Percentiles rank a stretch among this genome's conserved stretches.
Conservation (phyloP, 1,140 invertebrate genomes). For the Sweltsa coloradensis region DNA sequence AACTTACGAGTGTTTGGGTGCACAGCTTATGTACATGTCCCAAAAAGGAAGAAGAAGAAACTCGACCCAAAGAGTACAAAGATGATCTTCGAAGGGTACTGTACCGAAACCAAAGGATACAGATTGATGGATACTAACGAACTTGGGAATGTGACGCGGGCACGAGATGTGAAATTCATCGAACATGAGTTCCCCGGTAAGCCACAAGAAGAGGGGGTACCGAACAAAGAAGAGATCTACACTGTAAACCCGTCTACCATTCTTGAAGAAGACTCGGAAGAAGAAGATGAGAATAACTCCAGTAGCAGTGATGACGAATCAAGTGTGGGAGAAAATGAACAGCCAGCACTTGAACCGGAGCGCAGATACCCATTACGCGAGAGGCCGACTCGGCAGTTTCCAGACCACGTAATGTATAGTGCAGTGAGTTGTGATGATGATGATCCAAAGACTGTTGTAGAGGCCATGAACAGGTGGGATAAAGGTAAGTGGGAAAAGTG, state of each 20-base stretch:
- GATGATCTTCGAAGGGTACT: slow-evolving; percentile 16
- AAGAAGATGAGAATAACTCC: not conserved
- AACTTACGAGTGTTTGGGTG: slow-evolving; percentile 16
- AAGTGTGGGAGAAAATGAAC: not conserved
- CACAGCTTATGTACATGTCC: slow-evolving; percentile 13
- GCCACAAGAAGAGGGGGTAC: too few species aligned
- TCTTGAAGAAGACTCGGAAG: not conserved
- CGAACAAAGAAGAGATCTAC: too few species aligned
- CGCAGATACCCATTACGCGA: not conserved
- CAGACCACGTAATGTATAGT: not conserved
- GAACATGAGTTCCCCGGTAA: slow-evolving; percentile 15
- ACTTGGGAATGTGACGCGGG: slow-evolving; percentile 15
- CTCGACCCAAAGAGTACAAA: slow-evolving; percentile 12
- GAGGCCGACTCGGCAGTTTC: too few species aligned
- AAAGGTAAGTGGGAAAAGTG: not conserved
- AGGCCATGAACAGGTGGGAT: slow-evolving; percentile 1
- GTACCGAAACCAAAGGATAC: slow-evolving; percentile 18
- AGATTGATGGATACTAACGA: slow-evolving; percentile 15
- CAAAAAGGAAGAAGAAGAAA: slow-evolving; percentile 7
- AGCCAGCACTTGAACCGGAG: not conserved
- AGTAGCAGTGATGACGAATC: not conserved
- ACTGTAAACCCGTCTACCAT: not conserved
- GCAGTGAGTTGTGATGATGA: not conserved
- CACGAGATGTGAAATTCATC: slow-evolving; percentile 24
- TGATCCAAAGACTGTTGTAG: not conserved